phyloP scores from a whole-genome alignment of 2,113 vertebrate genomes.

The Ploceus nigricollis region DNA sequence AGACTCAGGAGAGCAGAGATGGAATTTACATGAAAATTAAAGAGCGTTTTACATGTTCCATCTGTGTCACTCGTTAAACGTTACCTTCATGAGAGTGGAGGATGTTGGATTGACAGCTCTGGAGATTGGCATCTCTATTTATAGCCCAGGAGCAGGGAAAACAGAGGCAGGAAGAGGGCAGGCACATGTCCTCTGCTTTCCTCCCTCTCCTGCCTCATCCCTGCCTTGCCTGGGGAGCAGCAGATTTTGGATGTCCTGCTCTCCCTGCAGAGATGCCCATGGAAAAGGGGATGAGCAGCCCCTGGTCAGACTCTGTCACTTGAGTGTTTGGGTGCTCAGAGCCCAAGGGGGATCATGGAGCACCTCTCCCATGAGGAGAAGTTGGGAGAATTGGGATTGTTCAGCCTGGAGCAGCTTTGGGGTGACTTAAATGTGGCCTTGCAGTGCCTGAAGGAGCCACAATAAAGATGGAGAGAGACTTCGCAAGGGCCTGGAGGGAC shows the following conservation, averaged over 20 bases:
- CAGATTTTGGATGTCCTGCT: background rate
- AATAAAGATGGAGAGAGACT: background rate
- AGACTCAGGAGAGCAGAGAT: constrained; percentile 43
- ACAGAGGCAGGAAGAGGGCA: background rate
- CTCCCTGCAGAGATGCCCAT: background rate
- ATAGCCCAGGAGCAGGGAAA: background rate
- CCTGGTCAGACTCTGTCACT: background rate
- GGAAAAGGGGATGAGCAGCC: background rate
- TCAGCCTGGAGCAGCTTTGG: background rate
- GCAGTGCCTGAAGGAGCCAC: background rate
- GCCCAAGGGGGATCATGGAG: background rate
- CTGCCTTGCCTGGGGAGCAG: background rate
- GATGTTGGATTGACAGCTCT: background rate
- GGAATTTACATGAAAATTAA: constrained; percentile 61
- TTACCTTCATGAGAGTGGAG: background rate
- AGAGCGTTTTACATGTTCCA: constrained; percentile 29
- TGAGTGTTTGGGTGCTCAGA: background rate
- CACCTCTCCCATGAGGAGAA: background rate
- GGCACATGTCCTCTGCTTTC: background rate
- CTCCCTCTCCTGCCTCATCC: background rate
- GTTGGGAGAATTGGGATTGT: background rate
- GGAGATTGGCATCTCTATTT: background rate
- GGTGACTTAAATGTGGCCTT: background rate
- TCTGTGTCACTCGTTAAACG: constrained; percentile 8
- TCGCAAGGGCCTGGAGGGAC: background rate